Percentiles rank a stretch among this genome's conserved stretches.
Conservation (phyloP, 2,113 vertebrate species). For the Zosterops pallidus region DNA sequence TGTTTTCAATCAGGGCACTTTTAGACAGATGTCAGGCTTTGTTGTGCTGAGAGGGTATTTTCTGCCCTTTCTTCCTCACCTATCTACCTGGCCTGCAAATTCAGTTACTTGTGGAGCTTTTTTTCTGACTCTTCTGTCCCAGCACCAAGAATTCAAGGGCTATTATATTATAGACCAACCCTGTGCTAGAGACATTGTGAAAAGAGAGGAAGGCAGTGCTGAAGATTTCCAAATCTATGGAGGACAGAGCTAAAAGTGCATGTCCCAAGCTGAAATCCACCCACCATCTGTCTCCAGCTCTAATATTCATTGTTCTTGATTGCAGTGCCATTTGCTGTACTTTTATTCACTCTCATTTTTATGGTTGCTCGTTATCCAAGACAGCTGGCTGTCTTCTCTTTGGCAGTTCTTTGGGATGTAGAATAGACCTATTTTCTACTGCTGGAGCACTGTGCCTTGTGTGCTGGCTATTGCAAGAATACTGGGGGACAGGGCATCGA, state of each 20-base stretch:
- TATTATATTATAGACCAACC: neutral
- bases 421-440: neutral
- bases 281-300: slow-evolving; percentile 7
- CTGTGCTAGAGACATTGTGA: neutral
- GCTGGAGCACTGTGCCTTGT: neutral
- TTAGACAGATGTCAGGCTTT: neutral
- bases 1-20: neutral
- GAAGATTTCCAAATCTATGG: neutral
- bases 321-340: slow-evolving; percentile 12
- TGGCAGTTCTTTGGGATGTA: neutral
- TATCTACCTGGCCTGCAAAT: neutral
- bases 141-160: neutral
- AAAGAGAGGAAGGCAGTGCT: neutral
- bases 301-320: slow-evolving; percentile 32
- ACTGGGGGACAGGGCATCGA: neutral
- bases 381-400: slow-evolving; percentile 44
- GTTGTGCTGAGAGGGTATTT: neutral
- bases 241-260: neutral
- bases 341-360: slow-evolving; percentile 11
- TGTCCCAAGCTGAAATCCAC: neutral
- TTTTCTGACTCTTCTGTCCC: neutral
- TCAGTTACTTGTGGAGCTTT: neutral
- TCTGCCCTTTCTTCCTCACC: neutral
- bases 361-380: neutral
- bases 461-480: neutral